These are phyloP conservation scores for Sylvia atricapilla DNA, from an alignment of 2,113 vertebrate species.

Conservation along the genomic window DNA sequence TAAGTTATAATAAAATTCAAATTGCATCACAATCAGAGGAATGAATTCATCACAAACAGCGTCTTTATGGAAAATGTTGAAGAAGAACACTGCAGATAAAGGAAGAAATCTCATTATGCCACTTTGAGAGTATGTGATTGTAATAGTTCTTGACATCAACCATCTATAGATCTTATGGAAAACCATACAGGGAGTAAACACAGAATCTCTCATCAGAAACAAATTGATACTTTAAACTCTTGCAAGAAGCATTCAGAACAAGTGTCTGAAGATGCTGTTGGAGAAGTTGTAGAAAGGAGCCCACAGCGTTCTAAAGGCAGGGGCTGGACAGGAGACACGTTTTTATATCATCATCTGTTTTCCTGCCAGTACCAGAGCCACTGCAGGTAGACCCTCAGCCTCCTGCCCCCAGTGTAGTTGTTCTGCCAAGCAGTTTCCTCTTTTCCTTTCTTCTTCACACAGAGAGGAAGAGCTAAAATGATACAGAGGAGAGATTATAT, in stretches of 20 bases:
- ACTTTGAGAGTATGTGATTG: background rate
- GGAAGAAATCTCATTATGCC: conserved; percentile 23
- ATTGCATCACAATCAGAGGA: conserved; percentile 14
- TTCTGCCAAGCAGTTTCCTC: background rate
- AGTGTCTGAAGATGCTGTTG: background rate
- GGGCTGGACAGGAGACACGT: rapidly evolving
- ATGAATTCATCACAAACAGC: conserved; percentile 28
- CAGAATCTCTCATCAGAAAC: background rate
- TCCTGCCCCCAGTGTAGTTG: background rate
- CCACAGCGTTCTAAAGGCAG: background rate
- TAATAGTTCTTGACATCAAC: conserved; percentile 36
- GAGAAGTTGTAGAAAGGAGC: background rate
- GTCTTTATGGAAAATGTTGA: conserved; percentile 5
- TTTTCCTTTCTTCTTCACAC: background rate
- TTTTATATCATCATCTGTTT: background rate
- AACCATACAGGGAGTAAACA: background rate
- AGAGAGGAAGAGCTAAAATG: background rate
- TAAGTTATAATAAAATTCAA: conserved; percentile 32
- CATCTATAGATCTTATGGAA: background rate
- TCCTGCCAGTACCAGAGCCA: background rate
- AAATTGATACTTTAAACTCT: background rate
- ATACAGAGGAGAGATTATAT: background rate
- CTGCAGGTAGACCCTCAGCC: background rate
- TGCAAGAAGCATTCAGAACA: background rate
- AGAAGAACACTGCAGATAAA: background rate